Conservation (phyloP, 2,888 invertebrate genomes). For the Trissonchulus sp. region DNA sequence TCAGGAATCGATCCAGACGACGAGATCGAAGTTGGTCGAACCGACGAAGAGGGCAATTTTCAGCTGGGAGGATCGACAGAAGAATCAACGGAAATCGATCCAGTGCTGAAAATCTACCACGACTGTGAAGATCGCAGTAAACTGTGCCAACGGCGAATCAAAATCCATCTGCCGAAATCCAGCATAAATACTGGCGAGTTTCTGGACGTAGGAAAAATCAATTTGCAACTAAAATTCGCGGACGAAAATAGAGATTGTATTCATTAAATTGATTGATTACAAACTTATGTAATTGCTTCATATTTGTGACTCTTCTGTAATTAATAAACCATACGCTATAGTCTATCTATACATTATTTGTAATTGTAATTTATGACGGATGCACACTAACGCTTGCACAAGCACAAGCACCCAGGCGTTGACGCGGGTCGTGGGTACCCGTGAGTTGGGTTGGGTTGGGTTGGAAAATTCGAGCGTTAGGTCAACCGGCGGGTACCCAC, state of each 20-base stretch:
- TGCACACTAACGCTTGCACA: too few relatives aligned
- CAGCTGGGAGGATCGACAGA: conserved; percentile 4
- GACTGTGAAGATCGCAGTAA: conserved; percentile 1
- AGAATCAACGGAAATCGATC: conserved; percentile 16
- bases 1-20: conserved; percentile 24
- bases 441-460: too few relatives aligned
- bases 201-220: conserved; percentile 21
- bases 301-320: too few relatives aligned
- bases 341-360: too few relatives aligned
- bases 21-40: conserved; percentile 1
- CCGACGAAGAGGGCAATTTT: conserved; percentile 8
- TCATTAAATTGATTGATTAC: conserved; percentile 22
- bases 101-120: conserved; percentile 19
- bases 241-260: conserved; percentile 17
- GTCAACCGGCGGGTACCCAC: too few relatives aligned
- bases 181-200: not conserved
- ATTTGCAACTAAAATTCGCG: conserved; percentile 13
- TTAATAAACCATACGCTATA: too few relatives aligned
- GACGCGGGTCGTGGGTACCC: too few relatives aligned
- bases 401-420: too few relatives aligned
- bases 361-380: too few relatives aligned
- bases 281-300: too few relatives aligned
- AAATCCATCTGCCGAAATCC: conserved; percentile 13
- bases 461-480: too few relatives aligned
- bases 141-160: conserved; percentile 12